Base-by-base conservation (phyloP, 2,888 invertebrate species). In the Agrochola lychnidis region DNA sequence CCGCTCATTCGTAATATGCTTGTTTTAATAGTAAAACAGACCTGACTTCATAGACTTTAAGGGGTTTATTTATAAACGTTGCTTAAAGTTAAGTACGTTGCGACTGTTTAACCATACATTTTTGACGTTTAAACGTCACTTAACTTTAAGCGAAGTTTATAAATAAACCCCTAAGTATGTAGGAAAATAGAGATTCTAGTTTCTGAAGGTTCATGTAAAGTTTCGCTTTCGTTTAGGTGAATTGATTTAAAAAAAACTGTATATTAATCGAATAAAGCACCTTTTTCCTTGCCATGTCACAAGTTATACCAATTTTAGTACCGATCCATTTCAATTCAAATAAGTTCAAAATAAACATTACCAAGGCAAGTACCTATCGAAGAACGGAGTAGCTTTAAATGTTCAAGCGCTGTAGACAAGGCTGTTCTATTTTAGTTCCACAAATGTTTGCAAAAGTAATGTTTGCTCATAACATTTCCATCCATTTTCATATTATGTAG, bases 381-480 rank as follows among this genome's bases (percentile, higher is more conserved):
- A 25, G 25, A 57, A 63, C 6, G 22, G 4, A 42, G 4, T 14
- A 16, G 9, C 14, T 62, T 70, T 40, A 63, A 56, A 79, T 36
- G 2, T 59, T 61, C 51, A 30, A 80, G 45, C 40, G 36, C 25
- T 36, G 51, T 19, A 61, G 30, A 66, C 53, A 66, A 48, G 45
- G 61, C 48, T 56, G 45, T 42, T 64, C 59, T 81, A 56, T n/a
- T 76, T 59, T 25, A 64, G 69, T 56, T 59, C 81, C 25, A 53
- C 57, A 70, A 79, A 74, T 57, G 9, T 78, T 78, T 42, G 30
- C 40, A 36, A 79, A 63, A 59, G 53, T 66, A 75, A 77, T 7
- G 36, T 69, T 68, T 66, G 70, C 61, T 42, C 59, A 71, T 62
- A 68, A 69, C 25, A 73, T 61, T 69, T 78, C 19, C 68, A 64